Conservation (phyloP, 2,888 invertebrate genomes). For the Sminthurides aquaticus region DNA sequence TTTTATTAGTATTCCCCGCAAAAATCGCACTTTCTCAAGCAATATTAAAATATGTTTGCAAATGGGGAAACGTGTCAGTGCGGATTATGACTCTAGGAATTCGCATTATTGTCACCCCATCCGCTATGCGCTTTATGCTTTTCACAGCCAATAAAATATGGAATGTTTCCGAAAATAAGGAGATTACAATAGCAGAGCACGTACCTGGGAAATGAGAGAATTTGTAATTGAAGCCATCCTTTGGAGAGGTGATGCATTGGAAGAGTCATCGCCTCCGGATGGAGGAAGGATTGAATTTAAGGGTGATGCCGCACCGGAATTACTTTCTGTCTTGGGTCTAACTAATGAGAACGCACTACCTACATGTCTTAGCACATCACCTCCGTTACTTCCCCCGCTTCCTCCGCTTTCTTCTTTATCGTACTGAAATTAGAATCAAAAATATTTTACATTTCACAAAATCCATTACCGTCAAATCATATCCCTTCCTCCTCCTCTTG, state of each 20-base stretch:
- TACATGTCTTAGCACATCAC: conserved; percentile 64
- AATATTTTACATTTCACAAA: not conserved
- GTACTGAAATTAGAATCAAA: conserved; percentile 10
- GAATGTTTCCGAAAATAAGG: too few relatives aligned
- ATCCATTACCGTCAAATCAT: too few relatives aligned
- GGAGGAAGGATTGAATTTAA: conserved; percentile 68
- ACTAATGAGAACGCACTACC: conserved; percentile 82
- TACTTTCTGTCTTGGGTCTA: conserved; percentile 66
- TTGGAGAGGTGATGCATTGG: conserved; percentile 86
- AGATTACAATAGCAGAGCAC: not conserved
- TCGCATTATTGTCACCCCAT: too few relatives aligned
- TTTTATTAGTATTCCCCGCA: not conserved
- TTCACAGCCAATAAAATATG: too few relatives aligned
- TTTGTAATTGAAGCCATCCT: conserved; percentile 98
- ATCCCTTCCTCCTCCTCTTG: not conserved
- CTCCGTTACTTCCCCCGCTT: conserved; percentile 48
- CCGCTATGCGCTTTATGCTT: too few relatives aligned
- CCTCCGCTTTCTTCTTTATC: conserved; percentile 37
- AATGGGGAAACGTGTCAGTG: too few relatives aligned
- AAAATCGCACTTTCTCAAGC: too few relatives aligned
- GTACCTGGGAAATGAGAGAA: conserved; percentile 75
- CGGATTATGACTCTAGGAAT: too few relatives aligned
- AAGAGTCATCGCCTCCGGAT: conserved; percentile 67
- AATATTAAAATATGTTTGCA: too few relatives aligned
- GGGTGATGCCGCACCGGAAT: conserved; percentile 43